A percentile compares a stretch with the other conserved stretches of the same genome.
Evolutionary conservation across 2,888 invertebrate species (phyloP).

Genomic region (Trilocha varians): DNA sequence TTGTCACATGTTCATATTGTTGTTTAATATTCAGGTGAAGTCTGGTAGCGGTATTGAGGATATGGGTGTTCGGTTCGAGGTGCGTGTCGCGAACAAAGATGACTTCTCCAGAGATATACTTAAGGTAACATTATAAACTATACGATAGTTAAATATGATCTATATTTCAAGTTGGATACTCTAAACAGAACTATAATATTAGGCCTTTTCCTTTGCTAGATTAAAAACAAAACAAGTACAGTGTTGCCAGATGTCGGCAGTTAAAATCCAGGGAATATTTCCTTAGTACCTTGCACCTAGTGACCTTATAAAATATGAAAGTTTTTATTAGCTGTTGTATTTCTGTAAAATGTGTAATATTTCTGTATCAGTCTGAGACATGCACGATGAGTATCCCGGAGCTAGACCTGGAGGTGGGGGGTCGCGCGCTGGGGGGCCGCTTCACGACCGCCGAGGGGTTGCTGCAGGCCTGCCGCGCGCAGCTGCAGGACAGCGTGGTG

Average conservation of each 20-base stretch:
- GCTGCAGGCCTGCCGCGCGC: constrained; percentile 78
- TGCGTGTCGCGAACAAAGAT: constrained; percentile 77
- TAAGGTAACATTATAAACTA: constrained; percentile 78
- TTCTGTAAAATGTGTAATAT: too few species aligned
- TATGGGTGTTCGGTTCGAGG: constrained; percentile 83
- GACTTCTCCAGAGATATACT: constrained; percentile 95
- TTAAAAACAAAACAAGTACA: too few species aligned
- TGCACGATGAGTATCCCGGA: constrained; percentile 78
- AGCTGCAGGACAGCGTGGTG: constrained; percentile 78
- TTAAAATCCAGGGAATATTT: too few species aligned
- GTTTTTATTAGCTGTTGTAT: neutral
- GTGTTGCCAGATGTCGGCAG: too few species aligned
- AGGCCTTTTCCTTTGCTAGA: too few species aligned
- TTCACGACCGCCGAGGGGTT: constrained; percentile 97
- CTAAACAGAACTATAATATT: too few species aligned
- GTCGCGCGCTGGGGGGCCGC: constrained; percentile 89
- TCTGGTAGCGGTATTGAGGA: constrained; percentile 92
- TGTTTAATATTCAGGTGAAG: constrained; percentile 76
- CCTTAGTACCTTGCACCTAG: too few species aligned
- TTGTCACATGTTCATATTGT: neutral
- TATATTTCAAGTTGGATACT: too few species aligned
- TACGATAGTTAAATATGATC: too few species aligned
- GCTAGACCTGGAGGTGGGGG: constrained; percentile 88
- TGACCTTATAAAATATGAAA: too few species aligned
- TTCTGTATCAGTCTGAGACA: constrained; percentile 47